These are phyloP conservation scores for Dromiciops gliroides DNA, from an alignment of 2,113 vertebrate species.

Conservation along the genomic window DNA sequence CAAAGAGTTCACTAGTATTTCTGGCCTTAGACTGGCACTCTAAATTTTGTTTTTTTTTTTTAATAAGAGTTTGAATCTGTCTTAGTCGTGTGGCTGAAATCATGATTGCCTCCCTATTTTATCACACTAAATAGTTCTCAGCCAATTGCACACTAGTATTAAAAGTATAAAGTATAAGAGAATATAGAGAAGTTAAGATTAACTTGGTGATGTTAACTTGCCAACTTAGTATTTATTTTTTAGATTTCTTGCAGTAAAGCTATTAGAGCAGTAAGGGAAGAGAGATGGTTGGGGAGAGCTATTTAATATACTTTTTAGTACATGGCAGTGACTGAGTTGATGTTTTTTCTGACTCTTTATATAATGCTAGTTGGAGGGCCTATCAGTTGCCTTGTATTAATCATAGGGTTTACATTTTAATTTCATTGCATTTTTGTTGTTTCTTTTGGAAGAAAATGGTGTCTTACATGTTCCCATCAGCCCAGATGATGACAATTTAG, in stretches of 20 bases:
- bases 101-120: neutral
- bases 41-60: neutral
- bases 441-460: neutral
- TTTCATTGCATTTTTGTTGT: neutral
- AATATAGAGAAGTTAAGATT: neutral
- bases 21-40: neutral
- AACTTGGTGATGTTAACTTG: neutral
- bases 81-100: neutral
- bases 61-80: neutral
- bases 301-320: neutral
- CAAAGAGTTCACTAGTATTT: neutral
- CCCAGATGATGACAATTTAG: neutral
- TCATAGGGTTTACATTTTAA: neutral
- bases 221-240: neutral
- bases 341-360: neutral
- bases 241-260: neutral
- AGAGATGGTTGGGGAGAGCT: neutral
- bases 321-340: neutral
- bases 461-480: neutral
- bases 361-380: neutral
- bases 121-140: neutral
- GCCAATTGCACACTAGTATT: neutral
- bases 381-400: neutral
- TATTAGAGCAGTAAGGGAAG: neutral
- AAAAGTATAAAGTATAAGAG: neutral